These are phyloP conservation scores for Lathronympha strigana DNA, from an alignment of 2,888 invertebrate species.

Conservation along the genomic window DNA sequence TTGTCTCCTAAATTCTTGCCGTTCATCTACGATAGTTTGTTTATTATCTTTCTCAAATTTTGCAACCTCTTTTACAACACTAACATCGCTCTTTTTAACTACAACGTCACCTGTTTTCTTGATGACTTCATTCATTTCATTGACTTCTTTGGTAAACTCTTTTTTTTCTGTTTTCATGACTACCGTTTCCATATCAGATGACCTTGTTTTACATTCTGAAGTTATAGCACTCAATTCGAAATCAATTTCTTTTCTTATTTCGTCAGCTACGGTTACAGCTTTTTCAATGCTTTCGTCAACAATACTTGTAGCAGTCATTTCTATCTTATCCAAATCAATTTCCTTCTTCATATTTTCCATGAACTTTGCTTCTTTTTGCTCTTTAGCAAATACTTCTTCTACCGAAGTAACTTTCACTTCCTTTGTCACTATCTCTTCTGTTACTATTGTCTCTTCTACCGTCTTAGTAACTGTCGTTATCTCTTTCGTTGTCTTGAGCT, in stretches of 20 bases:
- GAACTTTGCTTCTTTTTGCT: conserved; percentile 45
- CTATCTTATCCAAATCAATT: conserved; percentile 63
- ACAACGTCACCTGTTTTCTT: conserved; percentile 48
- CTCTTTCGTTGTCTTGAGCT: conserved; percentile 44
- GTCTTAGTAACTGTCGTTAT: conserved; percentile 42
- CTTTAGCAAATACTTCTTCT: conserved; percentile 47
- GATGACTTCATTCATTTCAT: conserved; percentile 44
- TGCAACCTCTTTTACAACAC: conserved; percentile 47
- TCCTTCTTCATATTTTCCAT: conserved; percentile 57
- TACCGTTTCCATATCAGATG: conserved; percentile 12
- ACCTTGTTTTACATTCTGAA: conserved; percentile 25
- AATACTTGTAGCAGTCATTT: conserved; percentile 63
- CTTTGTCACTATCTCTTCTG: conserved; percentile 33
- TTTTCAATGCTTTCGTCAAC: conserved; percentile 70
- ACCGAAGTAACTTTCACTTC: conserved; percentile 44
- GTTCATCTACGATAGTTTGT: conserved; percentile 48
- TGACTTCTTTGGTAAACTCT: conserved; percentile 43
- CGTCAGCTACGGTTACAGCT: conserved; percentile 65
- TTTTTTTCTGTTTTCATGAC: conserved; percentile 19
- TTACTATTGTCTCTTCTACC: conserved; percentile 39
- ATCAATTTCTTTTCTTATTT: conserved; percentile 67
- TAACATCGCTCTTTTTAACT: conserved; percentile 43
- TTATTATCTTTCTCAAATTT: conserved; percentile 46
- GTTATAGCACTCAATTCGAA: conserved; percentile 50
- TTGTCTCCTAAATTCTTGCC: conserved; percentile 48